Conservation (phyloP, 2,113 vertebrate species). For the Hymenochirus boettgeri region DNA sequence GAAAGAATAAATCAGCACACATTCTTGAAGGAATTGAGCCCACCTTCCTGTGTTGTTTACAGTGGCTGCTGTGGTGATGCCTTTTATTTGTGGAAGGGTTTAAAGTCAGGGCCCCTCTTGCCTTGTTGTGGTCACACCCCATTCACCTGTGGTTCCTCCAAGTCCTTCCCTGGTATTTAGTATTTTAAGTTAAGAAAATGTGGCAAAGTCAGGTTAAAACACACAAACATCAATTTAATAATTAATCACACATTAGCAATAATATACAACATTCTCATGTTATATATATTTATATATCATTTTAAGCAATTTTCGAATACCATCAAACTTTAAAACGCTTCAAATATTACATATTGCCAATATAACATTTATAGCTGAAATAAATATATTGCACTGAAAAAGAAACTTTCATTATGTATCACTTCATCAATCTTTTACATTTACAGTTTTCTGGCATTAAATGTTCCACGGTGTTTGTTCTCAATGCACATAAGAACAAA, state of each 20-base stretch:
- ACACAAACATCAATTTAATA: constrained; percentile 66
- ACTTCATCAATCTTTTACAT: constrained; percentile 58
- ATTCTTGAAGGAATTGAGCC: too few relatives aligned
- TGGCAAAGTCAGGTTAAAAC: constrained; percentile 47
- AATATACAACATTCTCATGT: constrained; percentile 68
- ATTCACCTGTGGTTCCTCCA: too few relatives aligned
- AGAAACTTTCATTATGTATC: constrained; percentile 69
- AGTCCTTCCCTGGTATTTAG: too few relatives aligned
- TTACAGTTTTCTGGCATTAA: constrained; percentile 63
- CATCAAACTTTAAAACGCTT: constrained; percentile 71
- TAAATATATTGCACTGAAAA: constrained; percentile 99
- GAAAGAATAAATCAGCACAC: too few relatives aligned
- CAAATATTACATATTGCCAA: constrained; percentile 84
- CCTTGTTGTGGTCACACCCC: too few relatives aligned
- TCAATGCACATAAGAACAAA: constrained; percentile 63
- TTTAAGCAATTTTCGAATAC: constrained; percentile 94
- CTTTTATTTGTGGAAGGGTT: too few relatives aligned
- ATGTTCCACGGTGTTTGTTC: constrained; percentile 64
- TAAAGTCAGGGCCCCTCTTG: too few relatives aligned
- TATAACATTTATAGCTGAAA: constrained; percentile 90
- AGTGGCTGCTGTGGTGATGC: too few relatives aligned
- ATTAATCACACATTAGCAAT: constrained; percentile 63
- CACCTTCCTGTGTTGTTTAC: too few relatives aligned
- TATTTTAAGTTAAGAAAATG: neutral
- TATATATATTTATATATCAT: constrained; percentile 70